Base-by-base conservation (phyloP, 2,888 invertebrate genomes). In the Nomada hirtipes region DNA sequence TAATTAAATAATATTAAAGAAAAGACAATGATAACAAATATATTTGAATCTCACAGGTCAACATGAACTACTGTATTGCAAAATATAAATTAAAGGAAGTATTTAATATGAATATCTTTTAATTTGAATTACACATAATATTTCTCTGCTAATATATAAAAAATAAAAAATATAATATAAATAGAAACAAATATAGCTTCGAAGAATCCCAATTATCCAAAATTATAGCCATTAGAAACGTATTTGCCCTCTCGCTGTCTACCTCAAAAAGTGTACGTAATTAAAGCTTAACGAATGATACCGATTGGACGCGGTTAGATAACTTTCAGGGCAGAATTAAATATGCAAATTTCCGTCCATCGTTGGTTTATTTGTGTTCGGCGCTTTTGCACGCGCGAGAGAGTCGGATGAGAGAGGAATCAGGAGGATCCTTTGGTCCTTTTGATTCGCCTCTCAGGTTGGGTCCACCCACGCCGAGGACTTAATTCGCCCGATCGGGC, bases 401-500 rank as follows among this genome's bases (percentile, higher is more conserved):
- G 59, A 77, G 70, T 74, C 65, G 69, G 64, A 78, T 50, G 79
- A 60, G 60, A 29, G 36, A 53, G 67, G 76, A 80, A 69, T 67
- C 63, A 77, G 65, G 47, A 68, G 50, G 73, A 80, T 85, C 60
- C 77, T 74, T 69, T 72, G 72, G 69, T 69, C 70, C 77, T 74
- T 82, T 71, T 77, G 73, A 82, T 83, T 73, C 82, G 74, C 26
- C 84, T 83, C 76, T 76, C 53, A 57, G 71, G 74, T 86, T 84
- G 85, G 84, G 91, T 92, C 89, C 92, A 92, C 92, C 92, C 92
- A 92, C 92, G 90, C 90, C 76, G 88, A 90, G 81, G 89, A 90
- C 91, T 89, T 90, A 91, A 91, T 92, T 91, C 91, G 87, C 88
- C 88, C 87, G 88, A 89, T 88, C 89, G 86, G 89, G 86, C 85